Evolutionary conservation across 2,797 vertebrate species (phyloP).

Genomic region (Myiothlypis chrysogaster): DNA sequence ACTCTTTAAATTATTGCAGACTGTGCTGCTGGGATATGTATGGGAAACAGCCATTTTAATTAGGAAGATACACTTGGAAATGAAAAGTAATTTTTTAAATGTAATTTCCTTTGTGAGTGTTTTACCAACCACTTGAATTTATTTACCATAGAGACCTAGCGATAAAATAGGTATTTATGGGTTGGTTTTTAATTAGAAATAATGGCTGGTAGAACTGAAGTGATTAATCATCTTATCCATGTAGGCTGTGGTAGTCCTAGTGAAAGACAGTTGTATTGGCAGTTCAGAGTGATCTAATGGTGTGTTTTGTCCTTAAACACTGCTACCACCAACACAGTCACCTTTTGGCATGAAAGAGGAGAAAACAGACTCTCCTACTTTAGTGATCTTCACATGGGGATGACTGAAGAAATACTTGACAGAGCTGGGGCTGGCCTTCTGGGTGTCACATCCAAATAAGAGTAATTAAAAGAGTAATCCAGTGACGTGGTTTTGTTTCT

Average conservation of each 20-base stretch:
- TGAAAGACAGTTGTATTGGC: constrained; percentile 75
- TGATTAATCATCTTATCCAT: constrained; percentile 85
- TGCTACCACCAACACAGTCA: neutral
- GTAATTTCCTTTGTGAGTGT: constrained; percentile 69
- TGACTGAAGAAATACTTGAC: neutral
- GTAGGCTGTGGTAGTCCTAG: constrained; percentile 66
- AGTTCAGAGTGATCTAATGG: constrained; percentile 70
- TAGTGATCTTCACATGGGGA: neutral
- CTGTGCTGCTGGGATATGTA: constrained; percentile 39
- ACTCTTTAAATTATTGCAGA: constrained; percentile 53
- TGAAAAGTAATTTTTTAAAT: constrained; percentile 69
- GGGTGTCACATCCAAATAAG: constrained; percentile 11
- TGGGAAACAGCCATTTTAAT: constrained; percentile 71
- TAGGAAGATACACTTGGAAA: constrained; percentile 72
- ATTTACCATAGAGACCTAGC: constrained; percentile 81
- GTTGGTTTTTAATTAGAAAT: constrained; percentile 93
- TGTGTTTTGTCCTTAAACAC: constrained; percentile 68
- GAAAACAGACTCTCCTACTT: neutral
- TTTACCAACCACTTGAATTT: constrained; percentile 79
- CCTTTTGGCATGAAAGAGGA: neutral
- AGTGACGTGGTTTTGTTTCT: constrained; percentile 15
- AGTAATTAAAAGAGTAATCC: constrained; percentile 6
- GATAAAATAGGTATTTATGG: constrained; percentile 85
- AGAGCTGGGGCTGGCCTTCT: neutral
- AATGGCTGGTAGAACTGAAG: constrained; percentile 83